These are phyloP conservation scores for Carassius gibelio DNA, from an alignment of 2,113 vertebrate genomes.

Conservation along the genomic window DNA sequence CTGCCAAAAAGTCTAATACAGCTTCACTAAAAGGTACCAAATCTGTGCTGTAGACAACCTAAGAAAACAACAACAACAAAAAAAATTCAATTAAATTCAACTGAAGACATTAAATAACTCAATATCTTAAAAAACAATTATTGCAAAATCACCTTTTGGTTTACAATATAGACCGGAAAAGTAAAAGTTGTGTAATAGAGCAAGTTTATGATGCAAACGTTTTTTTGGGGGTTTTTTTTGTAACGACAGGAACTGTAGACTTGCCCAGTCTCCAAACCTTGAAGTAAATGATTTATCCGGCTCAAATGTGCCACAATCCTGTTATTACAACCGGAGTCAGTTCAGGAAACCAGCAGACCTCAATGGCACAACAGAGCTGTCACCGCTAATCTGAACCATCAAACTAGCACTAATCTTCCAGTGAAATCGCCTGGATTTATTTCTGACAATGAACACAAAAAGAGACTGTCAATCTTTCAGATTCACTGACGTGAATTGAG, in stretches of 20 bases:
- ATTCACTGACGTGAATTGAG: background rate
- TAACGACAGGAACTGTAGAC: background rate
- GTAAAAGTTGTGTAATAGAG: background rate
- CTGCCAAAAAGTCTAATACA: conserved; percentile 24
- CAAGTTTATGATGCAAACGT: too few species aligned
- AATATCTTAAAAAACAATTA: too few species aligned
- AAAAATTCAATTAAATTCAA: too few species aligned
- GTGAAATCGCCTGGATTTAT: background rate
- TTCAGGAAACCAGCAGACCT: background rate
- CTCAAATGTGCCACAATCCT: background rate
- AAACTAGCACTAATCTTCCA: conserved; percentile 17
- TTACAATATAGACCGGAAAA: background rate
- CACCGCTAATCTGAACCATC: conserved; percentile 15
- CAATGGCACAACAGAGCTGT: background rate
- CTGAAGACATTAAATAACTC: too few species aligned
- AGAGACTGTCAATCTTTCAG: background rate
- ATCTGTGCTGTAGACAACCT: background rate
- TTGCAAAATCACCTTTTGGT: too few species aligned
- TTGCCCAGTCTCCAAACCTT: background rate
- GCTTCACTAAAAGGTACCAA: background rate
- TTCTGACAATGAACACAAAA: conserved; percentile 19
- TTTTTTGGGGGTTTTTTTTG: background rate
- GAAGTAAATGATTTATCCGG: background rate
- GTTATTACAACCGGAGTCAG: background rate
- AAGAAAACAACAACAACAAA: too few species aligned